phyloP scores from a whole-genome alignment of 2,888 invertebrate species.

The Lutraria lutraria region DNA sequence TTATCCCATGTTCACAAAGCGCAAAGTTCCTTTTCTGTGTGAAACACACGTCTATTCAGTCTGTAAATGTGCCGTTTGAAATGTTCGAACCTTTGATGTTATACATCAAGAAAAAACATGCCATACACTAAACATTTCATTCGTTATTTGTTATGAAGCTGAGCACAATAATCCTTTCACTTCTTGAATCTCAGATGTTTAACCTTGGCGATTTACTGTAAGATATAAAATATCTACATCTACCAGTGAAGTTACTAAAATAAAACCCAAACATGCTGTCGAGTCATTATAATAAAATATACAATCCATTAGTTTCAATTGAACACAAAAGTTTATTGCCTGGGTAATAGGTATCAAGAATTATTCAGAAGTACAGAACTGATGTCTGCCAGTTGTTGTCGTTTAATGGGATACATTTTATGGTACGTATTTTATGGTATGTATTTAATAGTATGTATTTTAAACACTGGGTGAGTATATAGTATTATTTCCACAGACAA shows the following conservation, averaged over 20 bases:
- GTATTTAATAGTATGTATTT: too few species aligned
- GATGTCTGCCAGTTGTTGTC: background rate
- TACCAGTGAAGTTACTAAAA: background rate
- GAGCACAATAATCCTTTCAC: background rate
- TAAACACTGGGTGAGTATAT: background rate
- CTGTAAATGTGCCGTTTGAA: too few species aligned
- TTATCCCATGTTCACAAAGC: too few species aligned
- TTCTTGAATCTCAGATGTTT: background rate
- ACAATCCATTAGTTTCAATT: background rate
- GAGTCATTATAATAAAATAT: constrained; percentile 1
- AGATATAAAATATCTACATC: background rate
- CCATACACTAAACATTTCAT: background rate
- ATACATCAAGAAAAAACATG: background rate
- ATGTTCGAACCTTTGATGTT: too few species aligned
- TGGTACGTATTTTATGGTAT: background rate
- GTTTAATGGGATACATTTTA: too few species aligned
- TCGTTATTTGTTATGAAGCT: background rate
- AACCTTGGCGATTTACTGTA: background rate
- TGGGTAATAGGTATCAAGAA: background rate
- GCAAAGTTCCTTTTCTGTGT: too few species aligned
- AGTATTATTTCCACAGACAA: background rate
- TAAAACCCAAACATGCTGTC: background rate
- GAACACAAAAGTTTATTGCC: background rate
- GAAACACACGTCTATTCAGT: too few species aligned
- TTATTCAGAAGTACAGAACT: background rate